These are phyloP conservation scores for Sardinella longiceps DNA, from an alignment of 2,797 vertebrate species.

Conservation along the genomic window DNA sequence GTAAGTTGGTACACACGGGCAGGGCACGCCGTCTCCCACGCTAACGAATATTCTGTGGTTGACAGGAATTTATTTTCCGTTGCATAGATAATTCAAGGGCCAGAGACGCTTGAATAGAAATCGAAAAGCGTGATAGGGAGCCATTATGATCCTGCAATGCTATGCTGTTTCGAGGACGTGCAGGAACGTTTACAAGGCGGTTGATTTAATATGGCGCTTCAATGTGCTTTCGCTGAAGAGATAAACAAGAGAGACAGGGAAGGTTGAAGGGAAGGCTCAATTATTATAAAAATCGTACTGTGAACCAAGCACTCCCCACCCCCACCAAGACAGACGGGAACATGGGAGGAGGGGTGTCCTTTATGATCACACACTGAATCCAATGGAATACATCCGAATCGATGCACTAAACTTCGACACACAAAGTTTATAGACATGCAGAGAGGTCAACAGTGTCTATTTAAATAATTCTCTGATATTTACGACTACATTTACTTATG, in stretches of 20 bases:
- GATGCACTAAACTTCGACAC: neutral
- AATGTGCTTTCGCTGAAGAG: conserved; percentile 33
- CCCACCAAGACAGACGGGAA: conserved; percentile 47
- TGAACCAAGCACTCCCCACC: conserved; percentile 45
- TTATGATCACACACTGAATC: conserved; percentile 17
- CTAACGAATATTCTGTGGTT: neutral
- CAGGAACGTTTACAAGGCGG: conserved; percentile 23
- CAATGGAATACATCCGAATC: neutral
- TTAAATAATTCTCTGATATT: neutral
- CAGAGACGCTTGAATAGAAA: conserved; percentile 25
- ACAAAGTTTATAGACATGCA: neutral
- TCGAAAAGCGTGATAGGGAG: conserved; percentile 19
- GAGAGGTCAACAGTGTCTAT: neutral
- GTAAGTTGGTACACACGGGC: neutral
- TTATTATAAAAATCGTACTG: conserved; percentile 54
- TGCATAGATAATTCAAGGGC: conserved; percentile 22
- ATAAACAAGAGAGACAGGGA: conserved; percentile 48
- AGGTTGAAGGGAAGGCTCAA: conserved; percentile 41
- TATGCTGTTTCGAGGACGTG: conserved; percentile 22
- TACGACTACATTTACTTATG: neutral
- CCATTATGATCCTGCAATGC: conserved; percentile 13
- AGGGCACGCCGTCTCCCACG: neutral
- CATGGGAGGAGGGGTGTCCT: conserved; percentile 39
- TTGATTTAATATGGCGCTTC: conserved; percentile 51
- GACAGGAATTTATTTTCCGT: conserved; percentile 11